A percentile compares a stretch with the other conserved stretches of the same genome.
Conservation (phyloP, 1,140 invertebrate species). For the Samia ricini region DNA sequence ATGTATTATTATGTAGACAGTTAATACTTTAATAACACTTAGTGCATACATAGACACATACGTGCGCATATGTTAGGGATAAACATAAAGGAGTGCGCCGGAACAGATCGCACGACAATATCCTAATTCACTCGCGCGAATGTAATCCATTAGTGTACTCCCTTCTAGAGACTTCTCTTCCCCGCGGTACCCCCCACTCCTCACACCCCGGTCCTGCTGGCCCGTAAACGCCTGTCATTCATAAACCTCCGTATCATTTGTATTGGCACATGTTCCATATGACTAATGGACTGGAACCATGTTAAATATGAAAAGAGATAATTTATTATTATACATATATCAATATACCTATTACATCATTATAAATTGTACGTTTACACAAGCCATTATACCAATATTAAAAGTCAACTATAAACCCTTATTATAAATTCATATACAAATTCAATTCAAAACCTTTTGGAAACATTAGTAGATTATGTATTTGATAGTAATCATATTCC, state of each 20-base stretch:
- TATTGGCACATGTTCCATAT: slow-evolving; percentile 76
- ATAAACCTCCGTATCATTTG: slow-evolving; percentile 76
- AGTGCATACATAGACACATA: too few species aligned
- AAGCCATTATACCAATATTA: too few species aligned
- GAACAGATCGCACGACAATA: slow-evolving; percentile 73
- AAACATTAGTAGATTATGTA: too few species aligned
- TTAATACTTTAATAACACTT: too few species aligned
- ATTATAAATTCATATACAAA: too few species aligned
- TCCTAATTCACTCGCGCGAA: slow-evolving; percentile 75
- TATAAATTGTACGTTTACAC: not conserved
- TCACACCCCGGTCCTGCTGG: slow-evolving; percentile 14
- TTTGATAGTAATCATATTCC: too few species aligned
- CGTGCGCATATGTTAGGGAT: slow-evolving; percentile 28
- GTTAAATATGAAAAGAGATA: slow-evolving; percentile 63
- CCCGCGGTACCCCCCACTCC: slow-evolving; percentile 7
- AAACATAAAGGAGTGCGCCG: slow-evolving; percentile 66
- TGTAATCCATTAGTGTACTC: slow-evolving; percentile 72
- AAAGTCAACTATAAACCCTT: too few species aligned
- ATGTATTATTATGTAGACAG: too few species aligned
- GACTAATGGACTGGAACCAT: slow-evolving; percentile 66
- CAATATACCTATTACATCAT: not conserved
- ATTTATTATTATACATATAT: slow-evolving; percentile 38
- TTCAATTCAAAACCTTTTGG: too few species aligned
- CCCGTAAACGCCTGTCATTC: slow-evolving; percentile 59
- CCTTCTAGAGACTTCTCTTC: slow-evolving; percentile 25